Base-by-base conservation (phyloP, 2,888 invertebrate species). In the Microplitis deprimator region DNA sequence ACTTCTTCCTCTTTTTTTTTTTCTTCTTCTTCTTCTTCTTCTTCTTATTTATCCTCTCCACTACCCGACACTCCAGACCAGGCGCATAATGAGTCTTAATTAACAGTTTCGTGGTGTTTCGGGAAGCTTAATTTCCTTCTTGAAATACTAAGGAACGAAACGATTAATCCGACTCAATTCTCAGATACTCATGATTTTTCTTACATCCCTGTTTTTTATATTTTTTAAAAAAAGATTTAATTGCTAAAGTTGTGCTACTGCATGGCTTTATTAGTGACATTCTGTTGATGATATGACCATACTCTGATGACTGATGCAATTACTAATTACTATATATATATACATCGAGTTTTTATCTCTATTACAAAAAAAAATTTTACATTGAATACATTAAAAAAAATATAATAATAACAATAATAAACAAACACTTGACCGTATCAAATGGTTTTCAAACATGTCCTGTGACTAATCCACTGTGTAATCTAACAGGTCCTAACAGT, bases 21-120 rank as follows among this genome's bases (percentile, higher is more conserved):
- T 60, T 62, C 68, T 60, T 50, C 59, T 69, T 60, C 68, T 68
- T 39, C 75, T 64, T 8, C 40, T 62, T 65, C 62, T 41, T 10
- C 67, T 74, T 73, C 77, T 72, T 70, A 59, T 76, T 5, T 64
- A 71, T 68, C 61, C 64, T 74, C 16, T 59, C 73, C 73, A 79
- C 77, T 70, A 75, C 75, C 75, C 73, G 75, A 76, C 81, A 72
- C 68, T 50, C 77, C 76, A 77, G 80, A 73, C 82, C 82, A 81
- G 81, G 79, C 83, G 85, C 84, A 86, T 89, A 89, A 89, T 89
- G 88, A 89, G 88, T 89, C 89, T 89, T 88, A 89, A 89, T 89
- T 89, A 89, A 89, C 89, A 89, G 89, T 88, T 88, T 86, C 86
- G 86, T 84, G 85, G 87, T 88, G 87, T 88, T 89, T 87, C 85